Evolutionary conservation across 2,113 vertebrate species (phyloP).

Genomic region (Campylorhamphus procurvoides): DNA sequence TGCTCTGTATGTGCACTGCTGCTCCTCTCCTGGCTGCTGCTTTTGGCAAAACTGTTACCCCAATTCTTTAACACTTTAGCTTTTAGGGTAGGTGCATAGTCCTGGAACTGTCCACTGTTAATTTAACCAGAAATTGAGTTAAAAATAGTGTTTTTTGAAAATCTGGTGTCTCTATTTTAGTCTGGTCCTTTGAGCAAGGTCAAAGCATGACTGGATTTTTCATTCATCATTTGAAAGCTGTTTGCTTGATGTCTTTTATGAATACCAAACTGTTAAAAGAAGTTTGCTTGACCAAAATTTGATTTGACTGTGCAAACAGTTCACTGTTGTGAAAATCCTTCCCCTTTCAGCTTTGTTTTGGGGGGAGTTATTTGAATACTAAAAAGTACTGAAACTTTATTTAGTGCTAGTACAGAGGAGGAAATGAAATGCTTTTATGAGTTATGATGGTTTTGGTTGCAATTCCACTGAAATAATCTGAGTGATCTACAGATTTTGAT

Average conservation of each 20-base stretch:
- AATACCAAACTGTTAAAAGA: background rate
- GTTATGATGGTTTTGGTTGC: background rate
- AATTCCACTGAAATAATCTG: background rate
- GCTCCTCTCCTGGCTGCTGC: rapidly evolving
- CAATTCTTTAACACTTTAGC: background rate
- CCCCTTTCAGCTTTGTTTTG: background rate
- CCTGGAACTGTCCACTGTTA: background rate
- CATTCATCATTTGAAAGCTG: background rate
- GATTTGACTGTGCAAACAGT: background rate
- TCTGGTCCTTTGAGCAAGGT: background rate
- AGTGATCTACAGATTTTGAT: background rate
- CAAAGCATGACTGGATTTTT: background rate
- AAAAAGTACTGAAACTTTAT: background rate
- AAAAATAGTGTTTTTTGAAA: rapidly evolving
- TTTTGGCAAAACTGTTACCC: background rate
- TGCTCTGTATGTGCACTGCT: background rate
- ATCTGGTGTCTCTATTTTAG: background rate
- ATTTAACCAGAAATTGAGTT: background rate
- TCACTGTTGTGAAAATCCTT: background rate
- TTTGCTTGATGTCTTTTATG: background rate
- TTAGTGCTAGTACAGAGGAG: background rate
- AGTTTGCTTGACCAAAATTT: background rate
- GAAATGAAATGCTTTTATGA: background rate
- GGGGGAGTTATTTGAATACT: background rate
- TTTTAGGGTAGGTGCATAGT: background rate